phyloP scores from a whole-genome alignment of 2,888 invertebrate species.

The Gari tellinella region DNA sequence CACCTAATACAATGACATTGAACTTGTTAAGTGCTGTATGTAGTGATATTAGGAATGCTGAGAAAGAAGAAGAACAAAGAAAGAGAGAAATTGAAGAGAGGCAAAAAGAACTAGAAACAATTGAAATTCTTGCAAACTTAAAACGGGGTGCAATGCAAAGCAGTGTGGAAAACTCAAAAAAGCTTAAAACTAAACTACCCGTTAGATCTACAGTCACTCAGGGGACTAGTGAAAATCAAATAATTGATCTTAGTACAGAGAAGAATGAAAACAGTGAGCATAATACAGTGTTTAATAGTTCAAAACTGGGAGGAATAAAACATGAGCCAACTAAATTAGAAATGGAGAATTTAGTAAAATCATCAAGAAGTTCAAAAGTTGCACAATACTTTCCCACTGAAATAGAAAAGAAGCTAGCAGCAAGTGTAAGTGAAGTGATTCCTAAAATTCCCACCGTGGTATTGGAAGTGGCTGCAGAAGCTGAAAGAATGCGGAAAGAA shows the following conservation, averaged over 20 bases:
- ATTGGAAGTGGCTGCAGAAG: slow-evolving; percentile 37
- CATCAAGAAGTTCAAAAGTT: no score
- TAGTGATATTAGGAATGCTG: slow-evolving; percentile 53
- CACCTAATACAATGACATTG: slow-evolving; percentile 35
- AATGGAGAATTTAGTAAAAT: no score
- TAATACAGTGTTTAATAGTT: no score
- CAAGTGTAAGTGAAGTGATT: background rate
- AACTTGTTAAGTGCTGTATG: slow-evolving; percentile 58
- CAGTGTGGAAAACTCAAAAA: background rate
- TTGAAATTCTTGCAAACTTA: slow-evolving; percentile 56
- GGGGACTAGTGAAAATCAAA: no score
- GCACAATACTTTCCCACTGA: no score
- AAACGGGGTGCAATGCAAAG: slow-evolving; percentile 41
- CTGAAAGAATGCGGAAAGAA: slow-evolving; percentile 24
- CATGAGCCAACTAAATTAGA: no score
- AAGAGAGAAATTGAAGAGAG: slow-evolving; percentile 47
- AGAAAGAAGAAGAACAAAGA: slow-evolving; percentile 50
- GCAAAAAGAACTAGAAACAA: slow-evolving; percentile 57
- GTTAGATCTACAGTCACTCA: no score
- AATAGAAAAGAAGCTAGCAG: no score
- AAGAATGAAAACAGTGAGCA: no score
- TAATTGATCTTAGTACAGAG: no score
- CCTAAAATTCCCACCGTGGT: slow-evolving; percentile 50
- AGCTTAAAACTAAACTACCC: no score
- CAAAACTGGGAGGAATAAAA: no score